Evolutionary conservation across 1,140 invertebrate species (phyloP).

Genomic region (Sycobia sp.): DNA sequence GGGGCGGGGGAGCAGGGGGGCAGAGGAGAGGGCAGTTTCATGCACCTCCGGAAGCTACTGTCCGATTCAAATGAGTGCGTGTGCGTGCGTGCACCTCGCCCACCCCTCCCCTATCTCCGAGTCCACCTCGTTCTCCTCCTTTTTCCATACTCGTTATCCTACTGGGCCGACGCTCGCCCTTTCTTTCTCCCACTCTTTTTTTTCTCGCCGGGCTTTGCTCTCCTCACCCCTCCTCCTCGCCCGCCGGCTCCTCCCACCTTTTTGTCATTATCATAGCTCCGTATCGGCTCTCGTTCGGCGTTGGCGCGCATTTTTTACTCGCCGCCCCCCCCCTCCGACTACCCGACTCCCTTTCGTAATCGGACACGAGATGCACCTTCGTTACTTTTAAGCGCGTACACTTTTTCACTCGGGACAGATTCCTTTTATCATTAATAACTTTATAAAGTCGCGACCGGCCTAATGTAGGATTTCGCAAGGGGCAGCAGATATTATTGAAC

Average conservation of each 20-base stretch:
- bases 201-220: background rate
- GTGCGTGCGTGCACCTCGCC: too few species aligned
- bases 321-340: too few species aligned
- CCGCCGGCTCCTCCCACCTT: background rate
- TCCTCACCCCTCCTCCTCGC: background rate
- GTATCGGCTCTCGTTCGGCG: conserved; percentile 8
- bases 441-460: conserved; percentile 14
- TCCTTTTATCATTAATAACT: conserved; percentile 27
- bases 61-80: conserved; percentile 8
- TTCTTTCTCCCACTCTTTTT: background rate
- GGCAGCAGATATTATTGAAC: background rate
- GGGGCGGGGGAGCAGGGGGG: background rate
- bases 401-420: conserved; percentile 21
- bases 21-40: background rate
- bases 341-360: conserved; percentile 17
- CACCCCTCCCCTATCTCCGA: too few species aligned
- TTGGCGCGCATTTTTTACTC: too few species aligned
- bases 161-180: background rate
- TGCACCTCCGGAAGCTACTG: conserved; percentile 14
- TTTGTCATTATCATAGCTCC: conserved; percentile 26
- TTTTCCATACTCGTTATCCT: conserved; percentile 1
- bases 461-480: background rate
- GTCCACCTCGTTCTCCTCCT: too few species aligned
- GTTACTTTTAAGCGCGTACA: conserved; percentile 15
- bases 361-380: conserved; percentile 9